Conservation (phyloP, 2,888 invertebrate species). For the Shargacucullia verbasci region DNA sequence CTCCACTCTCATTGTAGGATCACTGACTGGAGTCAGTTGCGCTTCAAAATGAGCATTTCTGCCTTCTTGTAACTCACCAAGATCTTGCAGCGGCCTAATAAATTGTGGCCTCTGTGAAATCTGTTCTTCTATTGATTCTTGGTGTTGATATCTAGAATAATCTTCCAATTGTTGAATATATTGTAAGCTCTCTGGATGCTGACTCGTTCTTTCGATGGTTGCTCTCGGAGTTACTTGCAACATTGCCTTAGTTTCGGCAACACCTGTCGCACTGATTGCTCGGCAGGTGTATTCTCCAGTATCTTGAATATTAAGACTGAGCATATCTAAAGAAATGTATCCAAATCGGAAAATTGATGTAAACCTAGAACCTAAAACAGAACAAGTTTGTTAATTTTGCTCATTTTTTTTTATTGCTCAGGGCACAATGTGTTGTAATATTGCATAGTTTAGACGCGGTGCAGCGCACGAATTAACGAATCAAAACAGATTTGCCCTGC, state of each 20-base stretch:
- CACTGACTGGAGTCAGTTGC: slow-evolving; percentile 96
- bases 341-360: slow-evolving; percentile 99
- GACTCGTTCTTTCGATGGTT: slow-evolving; percentile 95
- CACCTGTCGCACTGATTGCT: slow-evolving; percentile 95
- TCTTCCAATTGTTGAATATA: slow-evolving; percentile 97
- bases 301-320: slow-evolving; percentile 95
- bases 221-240: slow-evolving; percentile 94
- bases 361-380: slow-evolving; percentile 95
- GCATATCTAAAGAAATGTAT: slow-evolving; percentile 97
- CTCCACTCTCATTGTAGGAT: slow-evolving; percentile 97
- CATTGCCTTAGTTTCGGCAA: slow-evolving; percentile 95
- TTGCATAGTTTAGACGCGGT: too few relatives aligned
- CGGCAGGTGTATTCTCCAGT: slow-evolving; percentile 97
- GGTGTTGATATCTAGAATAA: slow-evolving; percentile 95
- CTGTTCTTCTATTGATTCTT: slow-evolving; percentile 95
- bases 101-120: slow-evolving; percentile 95
- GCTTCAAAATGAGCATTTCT: slow-evolving; percentile 98
- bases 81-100: slow-evolving; percentile 95
- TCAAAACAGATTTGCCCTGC: too few relatives aligned
- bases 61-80: slow-evolving; percentile 96
- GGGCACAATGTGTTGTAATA: too few relatives aligned
- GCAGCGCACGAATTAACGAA: too few relatives aligned
- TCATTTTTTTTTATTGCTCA: too few relatives aligned
- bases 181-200: slow-evolving; percentile 97
- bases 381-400: slow-evolving; percentile 12